Evolutionary conservation across 2,113 vertebrate species (phyloP).

Genomic region (Halichoeres trimaculatus): DNA sequence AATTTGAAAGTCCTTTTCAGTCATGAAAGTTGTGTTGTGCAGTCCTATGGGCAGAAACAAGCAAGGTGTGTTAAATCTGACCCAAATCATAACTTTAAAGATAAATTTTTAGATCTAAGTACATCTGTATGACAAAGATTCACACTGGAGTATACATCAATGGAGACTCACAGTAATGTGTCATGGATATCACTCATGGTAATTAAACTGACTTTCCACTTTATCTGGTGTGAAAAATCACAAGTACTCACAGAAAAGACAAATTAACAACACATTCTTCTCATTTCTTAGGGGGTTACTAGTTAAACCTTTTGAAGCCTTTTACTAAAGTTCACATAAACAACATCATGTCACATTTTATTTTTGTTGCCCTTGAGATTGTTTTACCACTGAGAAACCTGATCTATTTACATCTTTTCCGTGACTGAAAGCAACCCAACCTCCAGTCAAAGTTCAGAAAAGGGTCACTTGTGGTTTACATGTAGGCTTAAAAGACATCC

Average conservation of each 20-base stretch:
- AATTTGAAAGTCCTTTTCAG: not conserved
- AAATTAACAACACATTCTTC: conserved; percentile 44
- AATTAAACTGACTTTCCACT: not conserved
- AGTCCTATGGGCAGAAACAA: not conserved
- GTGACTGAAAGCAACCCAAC: not conserved
- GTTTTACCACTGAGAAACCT: not conserved
- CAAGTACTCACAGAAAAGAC: conserved; percentile 7
- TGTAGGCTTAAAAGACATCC: conserved; percentile 2
- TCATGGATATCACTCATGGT: not conserved
- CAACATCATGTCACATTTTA: conserved; percentile 1
- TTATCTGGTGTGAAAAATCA: conserved; percentile 1
- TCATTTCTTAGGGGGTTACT: conserved; percentile 16
- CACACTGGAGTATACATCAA: conserved; percentile 9
- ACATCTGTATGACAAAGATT: conserved; percentile 47
- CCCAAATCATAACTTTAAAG: conserved; percentile 43
- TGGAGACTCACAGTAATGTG: not conserved
- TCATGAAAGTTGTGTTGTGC: not conserved
- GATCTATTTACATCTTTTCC: not conserved
- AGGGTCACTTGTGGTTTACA: not conserved
- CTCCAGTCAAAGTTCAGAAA: not conserved
- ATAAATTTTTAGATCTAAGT: conserved; percentile 29
- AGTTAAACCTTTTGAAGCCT: not conserved
- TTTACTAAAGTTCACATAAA: not conserved
- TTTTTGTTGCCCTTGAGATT: not conserved
- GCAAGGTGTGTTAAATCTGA: conserved; percentile 12